These are phyloP conservation scores for Sternotherus odoratus DNA, from an alignment of 2,797 vertebrate species.

Conservation along the genomic window DNA sequence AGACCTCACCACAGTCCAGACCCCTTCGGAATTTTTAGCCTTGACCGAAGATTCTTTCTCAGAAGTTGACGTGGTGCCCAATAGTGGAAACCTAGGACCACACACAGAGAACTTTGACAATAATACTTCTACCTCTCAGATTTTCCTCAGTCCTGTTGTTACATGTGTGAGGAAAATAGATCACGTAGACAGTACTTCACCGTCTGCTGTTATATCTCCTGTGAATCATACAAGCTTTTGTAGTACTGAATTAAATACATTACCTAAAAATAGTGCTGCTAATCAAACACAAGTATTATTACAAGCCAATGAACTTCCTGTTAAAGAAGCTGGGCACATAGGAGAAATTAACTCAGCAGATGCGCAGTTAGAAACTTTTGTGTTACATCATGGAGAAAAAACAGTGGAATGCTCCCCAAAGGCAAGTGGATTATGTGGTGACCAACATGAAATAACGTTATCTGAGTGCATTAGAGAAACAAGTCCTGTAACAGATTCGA, in stretches of 20 bases:
- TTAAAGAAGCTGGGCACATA: constrained; percentile 17
- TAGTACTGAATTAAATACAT: constrained; percentile 48
- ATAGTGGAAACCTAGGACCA: constrained; percentile 81
- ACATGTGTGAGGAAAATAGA: constrained; percentile 53
- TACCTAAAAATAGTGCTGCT: constrained; percentile 70
- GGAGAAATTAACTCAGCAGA: constrained; percentile 37
- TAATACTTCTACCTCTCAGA: constrained; percentile 86
- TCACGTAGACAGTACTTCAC: constrained; percentile 30
- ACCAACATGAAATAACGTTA: constrained; percentile 17
- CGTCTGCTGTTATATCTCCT: constrained; percentile 61
- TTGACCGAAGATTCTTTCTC: constrained; percentile 95
- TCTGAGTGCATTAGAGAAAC: constrained; percentile 45
- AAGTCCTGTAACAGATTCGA: constrained; percentile 64
- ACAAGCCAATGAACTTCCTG: constrained; percentile 59
- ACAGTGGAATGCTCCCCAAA: constrained; percentile 50
- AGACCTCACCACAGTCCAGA: constrained; percentile 93
- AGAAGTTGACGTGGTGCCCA: constrained; percentile 89
- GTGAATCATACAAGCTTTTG: constrained; percentile 57
- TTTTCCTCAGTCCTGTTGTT: constrained; percentile 80
- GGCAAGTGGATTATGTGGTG: constrained; percentile 35
- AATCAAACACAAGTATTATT: constrained; percentile 66
- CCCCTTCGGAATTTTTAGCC: constrained; percentile 93
- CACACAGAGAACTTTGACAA: constrained; percentile 80
- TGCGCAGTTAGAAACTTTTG: constrained; percentile 26
- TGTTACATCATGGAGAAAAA: constrained; percentile 34